Evolutionary conservation across 2,113 vertebrate genomes (phyloP), one percentile per base, ranked within the genome.

Genomic region (Sinocyclocheilus maitianheensis): DNA sequence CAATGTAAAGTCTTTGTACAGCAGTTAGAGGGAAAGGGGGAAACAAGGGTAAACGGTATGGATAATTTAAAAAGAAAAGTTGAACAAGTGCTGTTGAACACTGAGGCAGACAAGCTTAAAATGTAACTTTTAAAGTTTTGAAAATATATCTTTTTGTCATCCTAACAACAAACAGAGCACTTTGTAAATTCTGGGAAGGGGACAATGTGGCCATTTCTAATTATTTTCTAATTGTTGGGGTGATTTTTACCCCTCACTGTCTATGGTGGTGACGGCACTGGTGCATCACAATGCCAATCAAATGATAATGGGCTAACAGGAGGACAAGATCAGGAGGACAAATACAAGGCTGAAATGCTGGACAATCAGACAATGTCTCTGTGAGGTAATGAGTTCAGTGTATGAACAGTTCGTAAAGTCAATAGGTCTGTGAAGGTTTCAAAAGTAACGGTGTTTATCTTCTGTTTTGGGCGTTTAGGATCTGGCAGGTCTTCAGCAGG

Each of bases 401-500:
- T 69, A 26, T 84, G 83, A 79, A 30, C 72, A 0, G 40, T 77
- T 24, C 91, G 91, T 55, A 92, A 88, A 24, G 90, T 91, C 43
- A 84, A 48, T 4, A 90, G 75, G n/a, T 89, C 88, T 82, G 86
- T 91, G 24, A 91, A 91, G 2, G 88, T 87, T 24, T 91, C 83
- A 55, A 91, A 91, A 1, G 91, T 91, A 69, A 88, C 84, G 43
- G 51, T 83, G 71, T 89, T 87, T 34, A 63, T 16, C 22, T 72
- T 11, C 72, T 77, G 86, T 84, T 91, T 91, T 40, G 22, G 14
- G 26, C 51, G 30, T 74, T 84, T 83, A 30, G 80, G 84, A 77
- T 43, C 55, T 0, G 89, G 87, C 72, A 95, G 55, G 84, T 94
- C 92, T 34, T 91, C 88, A 10, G 92, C 88, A 82, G 95, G 93